Percentiles rank a stretch among this genome's conserved stretches.
These are phyloP conservation scores for Lynx canadensis DNA, from an alignment of 2,113 vertebrate species.

Conservation along the genomic window DNA sequence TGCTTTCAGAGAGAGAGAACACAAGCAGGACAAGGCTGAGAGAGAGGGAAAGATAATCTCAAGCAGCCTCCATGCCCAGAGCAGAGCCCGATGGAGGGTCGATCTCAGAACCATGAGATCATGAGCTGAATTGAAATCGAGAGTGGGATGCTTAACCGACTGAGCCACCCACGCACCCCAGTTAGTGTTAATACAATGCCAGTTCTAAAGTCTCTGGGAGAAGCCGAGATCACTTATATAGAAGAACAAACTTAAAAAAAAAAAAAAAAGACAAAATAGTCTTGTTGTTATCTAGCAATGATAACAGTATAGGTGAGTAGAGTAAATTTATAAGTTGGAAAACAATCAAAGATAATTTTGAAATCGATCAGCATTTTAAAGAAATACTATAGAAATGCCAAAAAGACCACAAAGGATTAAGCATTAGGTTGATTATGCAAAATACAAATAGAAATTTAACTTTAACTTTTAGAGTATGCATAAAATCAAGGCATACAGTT, in stretches of 20 bases:
- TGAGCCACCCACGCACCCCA: no score
- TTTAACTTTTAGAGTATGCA: not conserved
- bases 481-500: conserved; percentile 30
- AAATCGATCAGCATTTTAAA: not conserved
- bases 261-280: not conserved
- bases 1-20: no score
- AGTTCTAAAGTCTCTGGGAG: not conserved
- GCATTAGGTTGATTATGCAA: not conserved
- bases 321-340: not conserved
- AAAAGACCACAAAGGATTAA: not conserved
- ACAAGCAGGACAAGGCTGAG: no score
- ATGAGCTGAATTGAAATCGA: no score
- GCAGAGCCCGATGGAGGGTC: no score
- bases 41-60: no score
- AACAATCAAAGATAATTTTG: not conserved
- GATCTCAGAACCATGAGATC: no score
- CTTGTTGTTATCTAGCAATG: not conserved
- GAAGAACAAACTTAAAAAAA: not conserved
- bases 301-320: not conserved
- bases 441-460: not conserved
- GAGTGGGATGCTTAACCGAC: no score
- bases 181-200: not conserved
- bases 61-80: no score
- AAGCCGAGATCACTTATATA: not conserved
- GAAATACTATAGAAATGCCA: not conserved